Evolutionary conservation across 2,888 invertebrate species (phyloP).

Genomic region (Yponomeuta evonymella): DNA sequence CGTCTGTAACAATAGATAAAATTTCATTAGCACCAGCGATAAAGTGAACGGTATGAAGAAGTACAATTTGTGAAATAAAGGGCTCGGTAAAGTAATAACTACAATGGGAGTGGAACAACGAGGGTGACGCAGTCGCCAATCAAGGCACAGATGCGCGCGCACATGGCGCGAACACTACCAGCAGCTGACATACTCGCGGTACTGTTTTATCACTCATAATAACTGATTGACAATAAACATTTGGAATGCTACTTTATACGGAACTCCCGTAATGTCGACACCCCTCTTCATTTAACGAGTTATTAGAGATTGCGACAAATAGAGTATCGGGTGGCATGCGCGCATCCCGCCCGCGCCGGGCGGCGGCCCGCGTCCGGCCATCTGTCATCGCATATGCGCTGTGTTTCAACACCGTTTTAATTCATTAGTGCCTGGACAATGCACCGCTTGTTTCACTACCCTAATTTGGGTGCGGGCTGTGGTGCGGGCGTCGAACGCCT

Average conservation of each 20-base stretch:
- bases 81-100: slow-evolving; percentile 29
- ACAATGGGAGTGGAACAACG: slow-evolving; percentile 38
- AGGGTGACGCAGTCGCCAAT: slow-evolving; percentile 45
- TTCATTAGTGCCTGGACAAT: slow-evolving; percentile 65
- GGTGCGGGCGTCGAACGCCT: slow-evolving; percentile 22
- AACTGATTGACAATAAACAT: slow-evolving; percentile 16
- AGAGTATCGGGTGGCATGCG: slow-evolving; percentile 58
- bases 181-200: slow-evolving; percentile 11
- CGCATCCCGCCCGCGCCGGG: slow-evolving; percentile 45
- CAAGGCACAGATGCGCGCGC: slow-evolving; percentile 61
- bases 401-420: slow-evolving; percentile 66
- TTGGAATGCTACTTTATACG: slow-evolving; percentile 9
- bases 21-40: slow-evolving; percentile 32
- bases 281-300: slow-evolving; percentile 38
- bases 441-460: slow-evolving; percentile 46
- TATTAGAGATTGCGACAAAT: slow-evolving; percentile 61
- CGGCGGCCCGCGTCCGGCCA: slow-evolving; percentile 60
- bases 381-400: slow-evolving; percentile 71
- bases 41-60: slow-evolving; percentile 7
- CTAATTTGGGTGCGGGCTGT: slow-evolving; percentile 41
- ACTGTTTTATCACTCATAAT: slow-evolving; percentile 12
- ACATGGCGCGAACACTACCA: slow-evolving; percentile 35
- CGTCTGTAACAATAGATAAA: slow-evolving; percentile 76
- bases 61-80: slow-evolving; percentile 28
- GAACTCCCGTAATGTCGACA: slow-evolving; percentile 7